Percentiles rank a stretch among this genome's conserved stretches.
phyloP scores from a whole-genome alignment of 2,113 vertebrate genomes.

The Motacilla tschutschensis region DNA sequence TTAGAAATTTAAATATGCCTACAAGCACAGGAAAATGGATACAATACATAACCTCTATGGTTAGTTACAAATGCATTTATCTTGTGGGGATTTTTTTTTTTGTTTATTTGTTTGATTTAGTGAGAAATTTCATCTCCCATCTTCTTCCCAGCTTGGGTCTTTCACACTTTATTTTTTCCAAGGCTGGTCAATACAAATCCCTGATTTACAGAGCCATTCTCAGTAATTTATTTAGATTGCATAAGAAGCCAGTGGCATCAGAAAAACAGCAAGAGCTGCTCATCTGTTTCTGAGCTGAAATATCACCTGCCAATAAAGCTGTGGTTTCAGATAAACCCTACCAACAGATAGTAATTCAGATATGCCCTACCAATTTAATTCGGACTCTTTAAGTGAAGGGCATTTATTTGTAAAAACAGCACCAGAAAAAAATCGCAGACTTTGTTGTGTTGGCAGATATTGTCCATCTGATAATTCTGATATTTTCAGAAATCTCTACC shows the following conservation, averaged over 20 bases:
- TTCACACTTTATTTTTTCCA: not conserved
- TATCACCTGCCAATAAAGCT: not conserved
- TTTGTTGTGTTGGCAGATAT: not conserved
- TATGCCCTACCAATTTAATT: not conserved
- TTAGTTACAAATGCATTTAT: not conserved
- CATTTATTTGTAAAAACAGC: not conserved
- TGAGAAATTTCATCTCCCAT: not conserved
- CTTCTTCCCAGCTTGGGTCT: not conserved
- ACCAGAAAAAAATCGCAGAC: not conserved
- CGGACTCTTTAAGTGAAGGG: rapidly evolving
- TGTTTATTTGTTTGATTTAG: not conserved
- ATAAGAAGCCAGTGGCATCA: not conserved
- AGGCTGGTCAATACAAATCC: not conserved
- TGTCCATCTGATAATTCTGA: not conserved
- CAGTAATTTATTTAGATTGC: not conserved
- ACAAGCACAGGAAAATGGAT: not conserved
- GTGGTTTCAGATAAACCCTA: not conserved
- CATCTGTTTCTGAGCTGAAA: not conserved
- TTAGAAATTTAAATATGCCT: not conserved
- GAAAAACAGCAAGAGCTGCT: not conserved
- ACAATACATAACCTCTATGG: not conserved
- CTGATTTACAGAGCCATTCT: not conserved
- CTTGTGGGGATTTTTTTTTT: not conserved
- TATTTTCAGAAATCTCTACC: not conserved
- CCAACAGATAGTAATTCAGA: not conserved